Conservation (phyloP, 2,113 vertebrate genomes). For the Silurus glanis region DNA sequence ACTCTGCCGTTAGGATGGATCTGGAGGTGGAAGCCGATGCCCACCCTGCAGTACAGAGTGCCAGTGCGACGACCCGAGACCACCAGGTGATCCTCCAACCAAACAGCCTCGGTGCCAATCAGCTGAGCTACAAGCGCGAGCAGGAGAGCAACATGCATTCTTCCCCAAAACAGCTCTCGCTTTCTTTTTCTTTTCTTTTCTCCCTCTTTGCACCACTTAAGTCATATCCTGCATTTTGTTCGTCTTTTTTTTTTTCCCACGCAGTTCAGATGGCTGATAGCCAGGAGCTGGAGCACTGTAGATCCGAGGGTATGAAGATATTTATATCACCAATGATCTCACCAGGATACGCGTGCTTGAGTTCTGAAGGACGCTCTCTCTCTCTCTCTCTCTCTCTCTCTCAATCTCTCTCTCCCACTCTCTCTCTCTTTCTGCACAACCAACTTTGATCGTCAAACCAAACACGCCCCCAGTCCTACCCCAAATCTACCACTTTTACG, state of each 20-base stretch:
- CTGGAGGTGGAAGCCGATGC: conserved; percentile 97
- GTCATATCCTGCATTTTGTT: conserved; percentile 73
- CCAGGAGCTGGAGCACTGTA: conserved; percentile 60
- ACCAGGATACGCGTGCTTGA: conserved; percentile 75
- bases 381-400: conserved; percentile 61
- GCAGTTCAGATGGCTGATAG: conserved; percentile 64
- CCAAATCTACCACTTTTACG: background rate
- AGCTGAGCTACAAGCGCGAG: conserved; percentile 77
- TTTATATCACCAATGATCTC: conserved; percentile 93
- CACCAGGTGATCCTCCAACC: conserved; percentile 68
- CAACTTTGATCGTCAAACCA: conserved; percentile 22
- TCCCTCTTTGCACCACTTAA: conserved; percentile 62
- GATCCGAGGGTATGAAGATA: conserved; percentile 76
- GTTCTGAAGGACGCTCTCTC: conserved; percentile 70
- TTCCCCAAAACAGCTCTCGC: conserved; percentile 70
- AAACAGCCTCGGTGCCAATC: conserved; percentile 67
- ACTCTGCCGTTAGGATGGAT: conserved; percentile 93
- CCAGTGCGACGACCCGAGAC: conserved; percentile 87
- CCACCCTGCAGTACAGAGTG: conserved; percentile 90
- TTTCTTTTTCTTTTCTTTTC: background rate
- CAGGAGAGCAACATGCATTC: conserved; percentile 83
- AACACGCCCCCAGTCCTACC: background rate
- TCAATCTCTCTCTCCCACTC: conserved; percentile 9
- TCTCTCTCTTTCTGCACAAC: background rate
- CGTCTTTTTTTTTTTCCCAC: conserved; percentile 49